Evolutionary conservation across 2,113 vertebrate genomes (phyloP).

Genomic region (Mus pahari): DNA sequence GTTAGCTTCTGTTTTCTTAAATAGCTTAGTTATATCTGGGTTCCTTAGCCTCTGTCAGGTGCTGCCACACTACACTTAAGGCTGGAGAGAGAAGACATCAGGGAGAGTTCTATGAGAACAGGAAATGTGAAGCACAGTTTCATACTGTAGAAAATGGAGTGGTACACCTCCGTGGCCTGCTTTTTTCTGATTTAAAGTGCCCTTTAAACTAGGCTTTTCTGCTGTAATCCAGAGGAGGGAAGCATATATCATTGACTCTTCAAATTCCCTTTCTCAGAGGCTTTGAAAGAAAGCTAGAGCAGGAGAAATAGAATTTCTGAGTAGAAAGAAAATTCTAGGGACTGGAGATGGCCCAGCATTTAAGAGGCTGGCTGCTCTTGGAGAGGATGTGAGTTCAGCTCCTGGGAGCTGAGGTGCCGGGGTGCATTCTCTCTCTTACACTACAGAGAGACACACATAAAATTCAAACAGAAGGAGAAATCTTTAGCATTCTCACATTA

Average conservation of each 20-base stretch:
- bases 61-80: background rate
- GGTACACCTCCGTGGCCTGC: background rate
- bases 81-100: background rate
- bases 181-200: background rate
- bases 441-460: background rate
- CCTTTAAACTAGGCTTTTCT: background rate
- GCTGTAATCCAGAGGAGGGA: slow-evolving; percentile 33
- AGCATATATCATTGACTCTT: background rate
- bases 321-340: slow-evolving; percentile 44
- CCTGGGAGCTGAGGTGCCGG: background rate
- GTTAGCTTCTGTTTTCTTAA: background rate
- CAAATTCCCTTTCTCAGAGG: slow-evolving; percentile 19
- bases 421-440: too few relatives aligned
- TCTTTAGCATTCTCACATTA: slow-evolving; percentile 30
- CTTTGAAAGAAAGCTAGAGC: slow-evolving; percentile 44
- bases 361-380: background rate
- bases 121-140: background rate
- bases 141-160: background rate
- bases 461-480: background rate
- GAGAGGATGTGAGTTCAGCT: background rate
- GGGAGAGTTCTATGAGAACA: background rate
- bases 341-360: too few relatives aligned
- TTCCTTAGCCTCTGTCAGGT: background rate
- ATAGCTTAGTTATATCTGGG: background rate
- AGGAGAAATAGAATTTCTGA: slow-evolving; percentile 38